A percentile compares a stretch with the other conserved stretches of the same genome.
Evolutionary conservation across 2,797 vertebrate species (phyloP).

Genomic region (Leptodactylus fallax): DNA sequence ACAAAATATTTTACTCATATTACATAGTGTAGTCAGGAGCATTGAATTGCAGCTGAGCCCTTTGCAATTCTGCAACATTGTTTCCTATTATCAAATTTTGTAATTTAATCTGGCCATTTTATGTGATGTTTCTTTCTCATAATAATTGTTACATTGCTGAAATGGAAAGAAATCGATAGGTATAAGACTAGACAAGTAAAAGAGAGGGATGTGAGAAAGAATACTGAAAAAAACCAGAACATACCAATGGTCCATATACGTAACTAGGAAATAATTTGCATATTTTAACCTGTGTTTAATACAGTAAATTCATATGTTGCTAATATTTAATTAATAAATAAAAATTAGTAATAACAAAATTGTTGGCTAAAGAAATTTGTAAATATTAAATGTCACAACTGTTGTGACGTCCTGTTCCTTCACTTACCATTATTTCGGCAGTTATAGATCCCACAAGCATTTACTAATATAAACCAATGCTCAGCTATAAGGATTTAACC

Average conservation of each 20-base stretch:
- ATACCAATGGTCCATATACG: not conserved
- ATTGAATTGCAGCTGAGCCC: not conserved
- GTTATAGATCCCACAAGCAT: not conserved
- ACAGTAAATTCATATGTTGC: not conserved
- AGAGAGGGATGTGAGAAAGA: not conserved
- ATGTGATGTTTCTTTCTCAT: not conserved
- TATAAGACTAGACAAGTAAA: not conserved
- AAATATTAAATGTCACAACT: too few relatives aligned
- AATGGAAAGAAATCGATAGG: too few relatives aligned
- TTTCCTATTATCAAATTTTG: too few relatives aligned
- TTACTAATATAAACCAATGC: not conserved
- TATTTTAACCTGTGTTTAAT: not conserved
- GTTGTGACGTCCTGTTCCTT: not conserved
- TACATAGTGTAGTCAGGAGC: too few relatives aligned
- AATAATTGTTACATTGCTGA: not conserved
- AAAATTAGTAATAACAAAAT: not conserved
- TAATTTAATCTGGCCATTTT: not conserved
- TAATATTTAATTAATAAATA: not conserved
- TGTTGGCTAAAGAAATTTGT: too few relatives aligned
- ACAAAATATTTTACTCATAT: too few relatives aligned
- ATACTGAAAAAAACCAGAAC: not conserved
- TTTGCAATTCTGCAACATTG: not conserved
- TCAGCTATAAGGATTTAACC: not conserved
- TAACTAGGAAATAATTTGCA: not conserved
- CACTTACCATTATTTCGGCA: not conserved